These are phyloP conservation scores for Diabrotica balteata DNA, from an alignment of 2,888 invertebrate species.

Conservation along the genomic window DNA sequence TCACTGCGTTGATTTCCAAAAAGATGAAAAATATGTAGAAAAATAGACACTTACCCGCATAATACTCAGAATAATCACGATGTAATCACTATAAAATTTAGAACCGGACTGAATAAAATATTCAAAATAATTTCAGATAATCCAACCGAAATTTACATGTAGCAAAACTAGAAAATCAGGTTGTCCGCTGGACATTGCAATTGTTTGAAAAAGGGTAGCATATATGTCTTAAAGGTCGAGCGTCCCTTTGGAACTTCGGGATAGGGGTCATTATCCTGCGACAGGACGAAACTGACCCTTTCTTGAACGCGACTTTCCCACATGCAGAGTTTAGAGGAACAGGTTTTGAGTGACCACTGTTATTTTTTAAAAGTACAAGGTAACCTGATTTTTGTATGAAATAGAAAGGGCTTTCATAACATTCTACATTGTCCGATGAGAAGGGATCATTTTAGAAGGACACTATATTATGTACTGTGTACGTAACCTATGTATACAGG, in stretches of 20 bases:
- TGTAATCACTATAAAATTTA: constrained; percentile 52
- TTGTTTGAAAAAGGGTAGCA: constrained; percentile 49
- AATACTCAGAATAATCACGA: constrained; percentile 41
- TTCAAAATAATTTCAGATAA: constrained; percentile 45
- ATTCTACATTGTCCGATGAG: constrained; percentile 26
- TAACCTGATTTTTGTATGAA: constrained; percentile 39
- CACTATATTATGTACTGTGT: background rate
- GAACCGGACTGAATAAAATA: constrained; percentile 55
- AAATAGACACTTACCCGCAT: constrained; percentile 34
- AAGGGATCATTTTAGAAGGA: constrained; percentile 30
- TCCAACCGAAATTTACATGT: constrained; percentile 42
- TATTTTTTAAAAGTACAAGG: constrained; percentile 38
- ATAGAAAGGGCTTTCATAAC: constrained; percentile 33
- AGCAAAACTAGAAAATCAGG: constrained; percentile 58
- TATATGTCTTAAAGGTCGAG: constrained; percentile 41
- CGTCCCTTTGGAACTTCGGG: constrained; percentile 25
- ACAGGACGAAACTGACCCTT: constrained; percentile 50
- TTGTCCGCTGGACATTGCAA: constrained; percentile 54
- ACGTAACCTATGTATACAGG: constrained; percentile 9
- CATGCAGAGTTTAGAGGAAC: constrained; percentile 46
- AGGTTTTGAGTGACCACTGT: constrained; percentile 53
- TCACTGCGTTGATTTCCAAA: no score
- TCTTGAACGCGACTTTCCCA: constrained; percentile 49
- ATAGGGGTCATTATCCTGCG: constrained; percentile 37
- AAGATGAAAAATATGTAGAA: background rate